Percentiles rank a stretch among this genome's conserved stretches.
phyloP scores from a whole-genome alignment of 2,113 vertebrate genomes.

The Channa argus region DNA sequence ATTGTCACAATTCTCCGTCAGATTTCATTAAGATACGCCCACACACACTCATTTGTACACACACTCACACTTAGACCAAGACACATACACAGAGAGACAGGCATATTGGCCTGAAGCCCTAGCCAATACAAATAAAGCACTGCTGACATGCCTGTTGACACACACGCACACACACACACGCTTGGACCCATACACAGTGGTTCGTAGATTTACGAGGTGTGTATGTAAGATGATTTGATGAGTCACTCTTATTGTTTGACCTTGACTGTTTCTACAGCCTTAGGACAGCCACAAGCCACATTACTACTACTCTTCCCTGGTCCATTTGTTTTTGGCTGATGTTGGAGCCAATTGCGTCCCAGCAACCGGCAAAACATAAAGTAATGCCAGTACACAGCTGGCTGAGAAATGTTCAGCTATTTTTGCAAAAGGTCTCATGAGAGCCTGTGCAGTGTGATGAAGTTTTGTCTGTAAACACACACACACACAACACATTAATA shows the following conservation, averaged over 20 bases:
- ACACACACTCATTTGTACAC: slow-evolving; percentile 12
- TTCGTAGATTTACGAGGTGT: slow-evolving; percentile 13
- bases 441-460: not conserved
- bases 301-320: not conserved
- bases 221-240: slow-evolving; percentile 36
- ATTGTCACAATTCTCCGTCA: slow-evolving; percentile 75
- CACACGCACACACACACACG: slow-evolving; percentile 7
- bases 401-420: slow-evolving; percentile 5
- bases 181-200: not conserved
- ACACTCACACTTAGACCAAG: not conserved
- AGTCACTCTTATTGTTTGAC: slow-evolving; percentile 65
- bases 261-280: slow-evolving; percentile 52
- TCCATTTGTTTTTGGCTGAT: not conserved
- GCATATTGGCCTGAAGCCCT: slow-evolving; percentile 27
- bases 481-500: slow-evolving; percentile 15
- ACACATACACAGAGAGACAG: not conserved
- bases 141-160: slow-evolving; percentile 45
- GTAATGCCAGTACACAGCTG: not conserved
- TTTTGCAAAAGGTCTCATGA: not conserved
- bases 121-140: slow-evolving; percentile 44
- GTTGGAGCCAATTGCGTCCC: slow-evolving; percentile 17
- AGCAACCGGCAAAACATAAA: not conserved
- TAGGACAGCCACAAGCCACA: slow-evolving; percentile 10
- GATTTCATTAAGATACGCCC: slow-evolving; percentile 78
- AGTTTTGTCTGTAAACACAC: slow-evolving; percentile 16